A percentile compares a stretch with the other conserved stretches of the same genome.
These are phyloP conservation scores for Aplocera efformata DNA, from an alignment of 2,888 invertebrate genomes.

Conservation along the genomic window DNA sequence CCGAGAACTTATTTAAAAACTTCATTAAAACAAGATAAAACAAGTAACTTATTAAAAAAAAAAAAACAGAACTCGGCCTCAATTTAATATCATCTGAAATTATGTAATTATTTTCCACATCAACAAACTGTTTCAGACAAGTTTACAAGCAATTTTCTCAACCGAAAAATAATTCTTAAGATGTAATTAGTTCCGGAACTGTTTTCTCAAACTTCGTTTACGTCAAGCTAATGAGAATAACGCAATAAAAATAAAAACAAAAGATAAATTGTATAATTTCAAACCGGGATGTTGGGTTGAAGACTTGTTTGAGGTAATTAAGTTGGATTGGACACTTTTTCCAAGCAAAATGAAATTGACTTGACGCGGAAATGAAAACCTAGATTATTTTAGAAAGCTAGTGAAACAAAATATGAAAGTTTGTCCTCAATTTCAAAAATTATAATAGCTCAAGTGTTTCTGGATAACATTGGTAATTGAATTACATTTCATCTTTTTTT, in stretches of 20 bases:
- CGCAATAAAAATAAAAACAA: constrained; percentile 39
- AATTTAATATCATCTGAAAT: no score
- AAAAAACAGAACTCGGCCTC: no score
- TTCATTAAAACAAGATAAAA: no score
- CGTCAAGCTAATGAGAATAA: constrained; percentile 40
- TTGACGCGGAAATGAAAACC: not conserved
- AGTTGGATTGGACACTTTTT: constrained; percentile 18
- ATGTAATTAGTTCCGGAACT: constrained; percentile 18
- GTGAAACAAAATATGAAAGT: no score
- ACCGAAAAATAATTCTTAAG: constrained; percentile 6
- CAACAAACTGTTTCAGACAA: not conserved
- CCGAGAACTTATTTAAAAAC: no score
- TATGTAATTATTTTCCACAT: no score
- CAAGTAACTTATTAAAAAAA: no score
- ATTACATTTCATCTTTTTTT: no score
- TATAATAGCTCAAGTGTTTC: no score
- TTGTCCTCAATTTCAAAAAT: no score
- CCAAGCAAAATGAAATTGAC: constrained; percentile 8
- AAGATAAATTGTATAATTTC: constrained; percentile 33
- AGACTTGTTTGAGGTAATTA: constrained; percentile 22
- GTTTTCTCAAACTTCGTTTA: constrained; percentile 15
- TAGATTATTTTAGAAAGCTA: not conserved
- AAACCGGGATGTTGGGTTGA: constrained; percentile 17
- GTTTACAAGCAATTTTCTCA: not conserved
- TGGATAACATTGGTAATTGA: no score